These are phyloP conservation scores for Melanotaenia nigrans DNA, from an alignment of 2,797 vertebrate genomes.

Conservation along the genomic window DNA sequence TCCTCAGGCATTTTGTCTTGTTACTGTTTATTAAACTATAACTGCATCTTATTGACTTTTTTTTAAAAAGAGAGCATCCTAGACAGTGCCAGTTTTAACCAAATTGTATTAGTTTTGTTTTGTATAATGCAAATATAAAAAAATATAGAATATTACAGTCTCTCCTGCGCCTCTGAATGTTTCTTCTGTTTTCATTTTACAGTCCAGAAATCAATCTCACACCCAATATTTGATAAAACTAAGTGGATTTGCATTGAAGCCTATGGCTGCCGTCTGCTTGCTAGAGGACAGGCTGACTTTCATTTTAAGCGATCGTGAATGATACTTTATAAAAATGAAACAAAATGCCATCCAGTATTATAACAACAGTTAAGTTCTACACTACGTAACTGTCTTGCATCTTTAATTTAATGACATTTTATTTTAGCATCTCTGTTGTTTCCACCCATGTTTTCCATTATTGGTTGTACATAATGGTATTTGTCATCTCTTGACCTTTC, in stretches of 20 bases:
- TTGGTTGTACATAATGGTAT: neutral
- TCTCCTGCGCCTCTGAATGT: neutral
- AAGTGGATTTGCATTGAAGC: neutral
- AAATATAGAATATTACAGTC: neutral
- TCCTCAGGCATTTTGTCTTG: neutral
- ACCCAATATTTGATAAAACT: neutral
- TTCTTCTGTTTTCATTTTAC: neutral
- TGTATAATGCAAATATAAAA: neutral
- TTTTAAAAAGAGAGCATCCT: neutral
- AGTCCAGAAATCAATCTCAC: neutral
- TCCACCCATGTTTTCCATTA: neutral
- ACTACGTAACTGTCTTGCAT: too few species aligned
- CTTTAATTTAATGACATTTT: neutral
- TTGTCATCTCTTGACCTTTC: conserved; percentile 17
- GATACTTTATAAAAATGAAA: neutral
- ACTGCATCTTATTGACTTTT: neutral
- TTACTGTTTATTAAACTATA: neutral
- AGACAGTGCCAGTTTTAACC: neutral
- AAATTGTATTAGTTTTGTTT: neutral
- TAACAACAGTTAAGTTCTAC: neutral
- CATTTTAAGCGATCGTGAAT: neutral
- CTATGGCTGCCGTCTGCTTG: neutral
- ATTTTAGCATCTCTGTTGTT: neutral
- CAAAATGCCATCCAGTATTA: neutral
- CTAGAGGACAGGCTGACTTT: neutral